Conservation (phyloP, 2,113 vertebrate species). For the Amazona guildingii region DNA sequence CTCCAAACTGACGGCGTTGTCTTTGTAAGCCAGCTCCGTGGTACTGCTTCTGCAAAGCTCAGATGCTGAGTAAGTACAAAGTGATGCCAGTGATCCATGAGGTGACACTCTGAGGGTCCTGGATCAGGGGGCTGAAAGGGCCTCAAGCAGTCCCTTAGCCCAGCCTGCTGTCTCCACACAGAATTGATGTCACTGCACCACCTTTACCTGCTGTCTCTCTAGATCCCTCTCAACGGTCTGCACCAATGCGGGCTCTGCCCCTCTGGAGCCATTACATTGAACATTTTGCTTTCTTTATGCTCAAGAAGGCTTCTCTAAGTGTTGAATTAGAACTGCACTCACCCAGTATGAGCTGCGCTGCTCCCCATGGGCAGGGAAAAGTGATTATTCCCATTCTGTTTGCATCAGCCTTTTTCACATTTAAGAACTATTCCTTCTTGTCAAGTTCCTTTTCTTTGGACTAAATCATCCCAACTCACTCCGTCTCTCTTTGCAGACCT, state of each 20-base stretch:
- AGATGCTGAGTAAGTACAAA: background rate
- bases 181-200: fast-evolving
- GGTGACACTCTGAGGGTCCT: background rate
- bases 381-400: background rate
- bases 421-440: background rate
- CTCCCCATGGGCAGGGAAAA: background rate
- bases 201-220: background rate
- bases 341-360: background rate
- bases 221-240: background rate
- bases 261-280: background rate
- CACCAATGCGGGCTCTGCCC: background rate
- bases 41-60: background rate
- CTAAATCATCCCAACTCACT: background rate
- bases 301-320: background rate
- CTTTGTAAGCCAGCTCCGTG: background rate
- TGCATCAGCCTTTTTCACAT: background rate
- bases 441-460: background rate
- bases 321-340: background rate
- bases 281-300: background rate
- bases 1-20: background rate
- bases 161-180: background rate
- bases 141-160: background rate
- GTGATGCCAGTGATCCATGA: background rate
- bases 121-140: background rate
- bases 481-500: background rate